A percentile compares a stretch with the other conserved stretches of the same genome.
These are phyloP conservation scores for Apeltes quadracus DNA, from an alignment of 2,113 vertebrate genomes.

Conservation along the genomic window DNA sequence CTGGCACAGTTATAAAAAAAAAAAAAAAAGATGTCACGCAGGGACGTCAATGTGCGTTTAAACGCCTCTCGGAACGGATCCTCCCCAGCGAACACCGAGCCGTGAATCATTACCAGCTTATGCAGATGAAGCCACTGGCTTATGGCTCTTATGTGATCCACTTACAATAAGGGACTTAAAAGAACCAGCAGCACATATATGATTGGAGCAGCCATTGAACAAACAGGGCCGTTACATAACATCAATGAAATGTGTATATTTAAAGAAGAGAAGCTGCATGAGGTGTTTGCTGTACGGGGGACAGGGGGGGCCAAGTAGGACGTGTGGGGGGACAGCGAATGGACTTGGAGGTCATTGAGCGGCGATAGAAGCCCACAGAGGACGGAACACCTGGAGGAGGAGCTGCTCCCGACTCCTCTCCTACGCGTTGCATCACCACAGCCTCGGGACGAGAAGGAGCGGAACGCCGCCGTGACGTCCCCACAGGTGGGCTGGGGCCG, in stretches of 20 bases:
- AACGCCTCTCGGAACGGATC: slow-evolving; percentile 38
- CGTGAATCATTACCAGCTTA: slow-evolving; percentile 63
- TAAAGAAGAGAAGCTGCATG: slow-evolving; percentile 18
- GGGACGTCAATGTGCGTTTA: slow-evolving; percentile 39
- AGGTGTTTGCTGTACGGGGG: slow-evolving; percentile 28
- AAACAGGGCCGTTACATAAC: slow-evolving; percentile 48
- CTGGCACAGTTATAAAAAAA: slow-evolving; percentile 46
- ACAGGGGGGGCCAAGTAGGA: slow-evolving; percentile 29
- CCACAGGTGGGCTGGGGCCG: too few relatives aligned
- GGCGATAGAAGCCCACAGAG: slow-evolving; percentile 31
- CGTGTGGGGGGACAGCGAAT: slow-evolving; percentile 44
- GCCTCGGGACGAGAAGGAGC: slow-evolving; percentile 70
- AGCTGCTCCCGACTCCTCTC: slow-evolving; percentile 46
- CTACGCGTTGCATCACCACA: slow-evolving; percentile 59
- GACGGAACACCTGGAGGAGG: slow-evolving; percentile 48
- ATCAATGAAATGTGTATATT: slow-evolving; percentile 55
- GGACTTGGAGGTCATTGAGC: slow-evolving; percentile 37
- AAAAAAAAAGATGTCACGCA: slow-evolving; percentile 34
- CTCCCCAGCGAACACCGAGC: slow-evolving; percentile 15
- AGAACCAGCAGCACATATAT: slow-evolving; percentile 4
- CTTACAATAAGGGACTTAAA: slow-evolving; percentile 39
- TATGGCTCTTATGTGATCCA: slow-evolving; percentile 48
- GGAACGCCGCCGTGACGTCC: slow-evolving; percentile 47
- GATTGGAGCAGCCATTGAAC: slow-evolving; percentile 37
- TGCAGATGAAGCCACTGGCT: slow-evolving; percentile 57